These are phyloP conservation scores for Eretmocerus hayati DNA, from an alignment of 2,888 invertebrate genomes.

Conservation along the genomic window DNA sequence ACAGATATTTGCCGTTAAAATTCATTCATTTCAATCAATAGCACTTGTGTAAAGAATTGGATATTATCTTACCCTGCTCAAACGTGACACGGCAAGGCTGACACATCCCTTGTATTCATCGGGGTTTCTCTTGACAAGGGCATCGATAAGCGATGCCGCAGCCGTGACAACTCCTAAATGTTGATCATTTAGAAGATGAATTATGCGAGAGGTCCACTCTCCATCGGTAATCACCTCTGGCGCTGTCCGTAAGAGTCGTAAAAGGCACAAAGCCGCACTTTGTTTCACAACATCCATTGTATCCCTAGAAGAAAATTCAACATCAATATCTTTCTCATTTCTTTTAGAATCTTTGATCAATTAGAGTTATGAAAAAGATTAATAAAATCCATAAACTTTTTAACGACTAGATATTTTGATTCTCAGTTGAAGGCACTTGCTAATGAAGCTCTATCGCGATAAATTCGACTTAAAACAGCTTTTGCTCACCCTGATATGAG, in stretches of 20 bases:
- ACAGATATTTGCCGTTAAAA: too few relatives aligned
- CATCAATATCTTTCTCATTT: too few relatives aligned
- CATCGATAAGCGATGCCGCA: slow-evolving; percentile 95
- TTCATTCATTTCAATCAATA: too few relatives aligned
- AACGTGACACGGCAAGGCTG: slow-evolving; percentile 91
- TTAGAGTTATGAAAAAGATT: neutral
- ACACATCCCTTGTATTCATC: slow-evolving; percentile 99
- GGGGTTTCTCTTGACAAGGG: slow-evolving; percentile 95
- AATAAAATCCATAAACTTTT: neutral
- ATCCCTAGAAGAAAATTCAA: too few relatives aligned
- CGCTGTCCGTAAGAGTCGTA: slow-evolving; percentile 88
- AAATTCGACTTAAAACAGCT: neutral
- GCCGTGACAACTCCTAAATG: slow-evolving; percentile 99
- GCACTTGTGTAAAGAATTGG: too few relatives aligned
- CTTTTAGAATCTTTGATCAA: too few relatives aligned
- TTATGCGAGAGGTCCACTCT: slow-evolving; percentile 98
- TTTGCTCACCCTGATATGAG: slow-evolving; percentile 82
- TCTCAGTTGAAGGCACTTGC: too few relatives aligned
- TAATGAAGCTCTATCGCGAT: too few relatives aligned
- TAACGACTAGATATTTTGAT: neutral
- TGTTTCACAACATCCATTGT: slow-evolving; percentile 99
- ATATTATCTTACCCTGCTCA: slow-evolving; percentile 80
- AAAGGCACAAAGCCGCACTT: slow-evolving; percentile 93
- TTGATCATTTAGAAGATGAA: slow-evolving; percentile 96
- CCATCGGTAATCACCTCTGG: slow-evolving; percentile 95